phyloP scores from a whole-genome alignment of 2,797 vertebrate genomes.

The Orientallactaga sibirica region DNA sequence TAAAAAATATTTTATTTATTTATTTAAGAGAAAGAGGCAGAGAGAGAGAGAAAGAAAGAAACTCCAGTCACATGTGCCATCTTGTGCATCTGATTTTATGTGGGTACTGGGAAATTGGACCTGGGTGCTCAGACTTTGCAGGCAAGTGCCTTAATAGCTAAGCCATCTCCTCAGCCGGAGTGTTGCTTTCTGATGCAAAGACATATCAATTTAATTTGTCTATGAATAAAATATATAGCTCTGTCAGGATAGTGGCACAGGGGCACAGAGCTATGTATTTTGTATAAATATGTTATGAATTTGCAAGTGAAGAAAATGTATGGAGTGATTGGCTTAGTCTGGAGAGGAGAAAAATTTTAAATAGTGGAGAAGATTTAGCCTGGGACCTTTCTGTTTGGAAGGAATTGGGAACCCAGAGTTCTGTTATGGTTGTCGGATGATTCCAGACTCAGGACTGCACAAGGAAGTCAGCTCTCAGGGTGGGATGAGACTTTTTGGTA shows the following conservation, averaged over 20 bases:
- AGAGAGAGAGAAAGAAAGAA: too few relatives aligned
- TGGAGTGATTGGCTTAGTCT: neutral
- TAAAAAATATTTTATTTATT: too few relatives aligned
- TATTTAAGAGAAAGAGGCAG: too few relatives aligned
- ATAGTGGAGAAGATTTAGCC: neutral
- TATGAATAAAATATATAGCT: neutral
- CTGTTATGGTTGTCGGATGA: neutral
- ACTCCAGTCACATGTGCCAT: too few relatives aligned
- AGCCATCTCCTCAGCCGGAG: neutral
- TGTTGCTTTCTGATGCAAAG: slow-evolving; percentile 13
- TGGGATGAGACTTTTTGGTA: too few relatives aligned
- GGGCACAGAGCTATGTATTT: neutral
- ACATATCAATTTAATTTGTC: neutral
- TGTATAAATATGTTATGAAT: neutral
- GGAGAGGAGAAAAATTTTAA: neutral
- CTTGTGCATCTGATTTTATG: too few relatives aligned
- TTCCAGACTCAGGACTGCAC: neutral
- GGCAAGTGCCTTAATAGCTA: too few relatives aligned
- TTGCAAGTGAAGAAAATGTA: neutral
- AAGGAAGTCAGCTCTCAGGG: neutral
- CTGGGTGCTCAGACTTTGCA: too few relatives aligned
- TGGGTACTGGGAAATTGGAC: too few relatives aligned
- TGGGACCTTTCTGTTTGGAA: neutral
- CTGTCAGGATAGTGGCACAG: neutral
- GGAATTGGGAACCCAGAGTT: neutral